A percentile compares a stretch with the other conserved stretches of the same genome.
Evolutionary conservation across 2,113 vertebrate genomes (phyloP).

Genomic region (Brachionichthys hirsutus): DNA sequence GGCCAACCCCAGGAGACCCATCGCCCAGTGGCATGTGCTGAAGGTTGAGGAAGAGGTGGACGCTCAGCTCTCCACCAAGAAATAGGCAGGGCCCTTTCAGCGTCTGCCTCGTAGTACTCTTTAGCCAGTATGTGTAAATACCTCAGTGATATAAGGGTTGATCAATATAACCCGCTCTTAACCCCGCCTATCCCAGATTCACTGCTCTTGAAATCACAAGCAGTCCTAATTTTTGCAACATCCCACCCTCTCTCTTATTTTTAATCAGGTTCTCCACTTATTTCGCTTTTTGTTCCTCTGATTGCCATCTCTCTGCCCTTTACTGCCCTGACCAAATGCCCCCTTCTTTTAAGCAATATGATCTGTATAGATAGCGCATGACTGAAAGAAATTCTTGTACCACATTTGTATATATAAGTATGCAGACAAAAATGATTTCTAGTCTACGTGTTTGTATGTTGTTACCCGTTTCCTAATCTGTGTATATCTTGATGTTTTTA

Average conservation of each 20-base stretch:
- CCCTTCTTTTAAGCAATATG: slow-evolving; percentile 99
- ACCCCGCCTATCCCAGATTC: slow-evolving; percentile 69
- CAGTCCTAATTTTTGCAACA: slow-evolving; percentile 43
- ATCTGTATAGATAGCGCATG: slow-evolving; percentile 99
- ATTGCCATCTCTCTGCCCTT: slow-evolving; percentile 49
- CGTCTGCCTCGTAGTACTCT: slow-evolving; percentile 91
- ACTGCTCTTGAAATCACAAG: slow-evolving; percentile 71
- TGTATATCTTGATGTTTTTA: slow-evolving; percentile 99
- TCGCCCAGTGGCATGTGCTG: slow-evolving; percentile 97
- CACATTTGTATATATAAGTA: slow-evolving; percentile 98
- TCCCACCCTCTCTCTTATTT: slow-evolving; percentile 31
- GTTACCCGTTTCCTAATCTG: slow-evolving; percentile 98
- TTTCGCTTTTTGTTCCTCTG: slow-evolving; percentile 35
- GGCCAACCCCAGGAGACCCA: slow-evolving; percentile 97
- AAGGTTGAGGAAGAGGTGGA: slow-evolving; percentile 96
- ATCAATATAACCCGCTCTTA: slow-evolving; percentile 81
- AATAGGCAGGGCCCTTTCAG: slow-evolving; percentile 90
- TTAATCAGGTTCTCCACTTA: slow-evolving; percentile 38
- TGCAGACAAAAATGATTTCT: slow-evolving; percentile 95
- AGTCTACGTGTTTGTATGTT: slow-evolving; percentile 99
- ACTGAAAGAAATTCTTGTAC: slow-evolving; percentile 96
- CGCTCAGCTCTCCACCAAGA: slow-evolving; percentile 93
- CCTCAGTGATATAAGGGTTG: slow-evolving; percentile 96
- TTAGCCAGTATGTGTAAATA: slow-evolving; percentile 99
- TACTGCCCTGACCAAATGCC: slow-evolving; percentile 76